Evolutionary conservation across 1,140 invertebrate species (phyloP), one percentile per base, ranked within the genome.

Genomic region (Drosophila arizonae): DNA sequence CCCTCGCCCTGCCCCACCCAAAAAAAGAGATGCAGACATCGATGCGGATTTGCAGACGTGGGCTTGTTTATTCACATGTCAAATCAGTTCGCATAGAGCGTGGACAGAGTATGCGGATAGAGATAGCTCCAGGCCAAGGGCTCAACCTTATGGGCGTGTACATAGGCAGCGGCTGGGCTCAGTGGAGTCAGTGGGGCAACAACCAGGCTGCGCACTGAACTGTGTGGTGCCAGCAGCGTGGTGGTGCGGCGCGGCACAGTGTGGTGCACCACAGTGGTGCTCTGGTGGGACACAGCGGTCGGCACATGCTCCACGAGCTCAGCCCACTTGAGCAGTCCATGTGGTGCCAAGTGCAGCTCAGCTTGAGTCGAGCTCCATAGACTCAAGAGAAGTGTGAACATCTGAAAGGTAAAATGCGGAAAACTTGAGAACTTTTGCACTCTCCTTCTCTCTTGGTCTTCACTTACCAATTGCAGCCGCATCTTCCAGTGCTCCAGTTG

Each of bases 251-350:
- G 72, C 8, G 79, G 63, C 21, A 52, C 55, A 28, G 60, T 78
- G 21, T 73, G 69, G 41, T 91, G 90, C 15, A 93, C 90, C 46
- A 93, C 86, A 26, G 93, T 91, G 75, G 92, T 92, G 88, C 92
- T 93, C 78, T 93, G 93, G 67, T 91, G 92, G 41, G 87, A 91
- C 51, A 90, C 69, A 3, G 81, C 84, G 3, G 81, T 89, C 43
- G 85, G 89, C 9, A 91, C 70, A 77, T 78, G 62, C 69, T 81
- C 68, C 33, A 81, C 50, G 24, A 79, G 43, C 13, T 82, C 48
- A 21, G 77, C 77, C 48, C 85, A 70, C 17, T 72, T 66, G 21
- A 82, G 45, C n/a, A 81, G n/a, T 5, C 69, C 26, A 0, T 11
- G 10, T 13, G 36, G 36, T 39, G 36, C 36, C 36, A 39, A 13